These are phyloP conservation scores for Oceanodroma leucorhoa DNA, from an alignment of 2,797 vertebrate genomes.

Conservation along the genomic window DNA sequence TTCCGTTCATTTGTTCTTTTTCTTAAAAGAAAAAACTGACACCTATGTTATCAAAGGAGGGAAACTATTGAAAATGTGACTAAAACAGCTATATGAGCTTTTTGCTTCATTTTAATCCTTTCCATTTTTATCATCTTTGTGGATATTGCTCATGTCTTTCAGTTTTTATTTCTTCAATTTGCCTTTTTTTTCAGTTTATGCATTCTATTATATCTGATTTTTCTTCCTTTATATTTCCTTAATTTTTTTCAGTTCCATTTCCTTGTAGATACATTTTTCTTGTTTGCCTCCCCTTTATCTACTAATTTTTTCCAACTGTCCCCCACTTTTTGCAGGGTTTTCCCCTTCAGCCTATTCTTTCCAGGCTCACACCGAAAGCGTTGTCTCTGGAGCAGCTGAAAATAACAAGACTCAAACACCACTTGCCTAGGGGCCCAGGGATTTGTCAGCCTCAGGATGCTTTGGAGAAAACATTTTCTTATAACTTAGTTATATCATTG, in stretches of 20 bases:
- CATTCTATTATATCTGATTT: not conserved
- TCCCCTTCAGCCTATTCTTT: not conserved
- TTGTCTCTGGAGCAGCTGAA: constrained; percentile 3
- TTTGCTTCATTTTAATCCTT: not conserved
- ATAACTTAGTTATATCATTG: constrained; percentile 46
- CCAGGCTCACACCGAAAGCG: not conserved
- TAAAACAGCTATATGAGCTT: not conserved
- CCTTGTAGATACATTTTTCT: not conserved
- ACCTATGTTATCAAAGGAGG: not conserved
- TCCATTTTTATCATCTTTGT: not conserved
- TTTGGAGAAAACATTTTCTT: constrained; percentile 54
- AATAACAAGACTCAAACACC: constrained; percentile 18
- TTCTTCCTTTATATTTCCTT: not conserved
- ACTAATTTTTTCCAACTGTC: not conserved
- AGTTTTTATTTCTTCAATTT: not conserved
- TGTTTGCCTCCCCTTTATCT: not conserved
- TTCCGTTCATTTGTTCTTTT: not conserved
- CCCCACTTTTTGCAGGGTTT: not conserved
- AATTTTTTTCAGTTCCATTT: not conserved
- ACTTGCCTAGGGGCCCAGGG: constrained; percentile 8
- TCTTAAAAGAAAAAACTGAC: not conserved
- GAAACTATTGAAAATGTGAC: not conserved
- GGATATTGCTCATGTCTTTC: not conserved
- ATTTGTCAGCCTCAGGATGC: constrained; percentile 57
- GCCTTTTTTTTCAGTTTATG: not conserved